Evolutionary conservation across 2,113 vertebrate species (phyloP), one percentile per base, ranked within the genome.

Genomic region (Seriola aureovittata): DNA sequence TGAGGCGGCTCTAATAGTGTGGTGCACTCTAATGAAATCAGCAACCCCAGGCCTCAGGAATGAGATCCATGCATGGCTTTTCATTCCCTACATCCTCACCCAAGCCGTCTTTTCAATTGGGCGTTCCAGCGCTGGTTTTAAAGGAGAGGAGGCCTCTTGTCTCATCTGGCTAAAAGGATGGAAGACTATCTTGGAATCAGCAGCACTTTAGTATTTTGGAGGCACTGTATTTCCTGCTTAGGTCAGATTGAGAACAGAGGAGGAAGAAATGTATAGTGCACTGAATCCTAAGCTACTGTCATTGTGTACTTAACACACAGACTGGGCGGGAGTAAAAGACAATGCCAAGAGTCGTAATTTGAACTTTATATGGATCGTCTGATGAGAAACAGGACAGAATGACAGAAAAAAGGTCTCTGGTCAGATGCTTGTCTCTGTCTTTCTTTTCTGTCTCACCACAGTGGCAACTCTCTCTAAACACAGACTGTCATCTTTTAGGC

Each of bases 1-100:
- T 90, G 89, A 94, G 94, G 92, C 82, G 48, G 82, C 91, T 90
- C 85, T 93, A 94, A 94, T 92, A 93, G 87, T 91, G 92, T 84
- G 87, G 90, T 94, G 84, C 68, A 71, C 90, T 89, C 81, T 93
- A 95, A 94, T 95, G 92, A 94, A 94, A 95, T 94, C 93, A 94
- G 92, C 88, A 86, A 91, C 78, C 88, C 89, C 85, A 89, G 90
- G 87, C 85, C 92, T 94, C 92, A 89, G 90, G 87, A 93, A 94
- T 91, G 91, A 91, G 79, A 90, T 88, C 84, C 89, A 81, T 71
- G 76, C 77, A 67, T 42, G 54, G 67, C 81, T 89, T 89, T 90
- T 91, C 78, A 88, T 91, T 92, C 85, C 76, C 78, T 71, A 68
- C 84, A 86, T 91, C 91, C 85, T 93, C 91, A 88, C 87, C 89